A percentile compares a stretch with the other conserved stretches of the same genome.
Evolutionary conservation across 2,888 invertebrate species (phyloP).

Genomic region (Troglohyphantes excavatus): DNA sequence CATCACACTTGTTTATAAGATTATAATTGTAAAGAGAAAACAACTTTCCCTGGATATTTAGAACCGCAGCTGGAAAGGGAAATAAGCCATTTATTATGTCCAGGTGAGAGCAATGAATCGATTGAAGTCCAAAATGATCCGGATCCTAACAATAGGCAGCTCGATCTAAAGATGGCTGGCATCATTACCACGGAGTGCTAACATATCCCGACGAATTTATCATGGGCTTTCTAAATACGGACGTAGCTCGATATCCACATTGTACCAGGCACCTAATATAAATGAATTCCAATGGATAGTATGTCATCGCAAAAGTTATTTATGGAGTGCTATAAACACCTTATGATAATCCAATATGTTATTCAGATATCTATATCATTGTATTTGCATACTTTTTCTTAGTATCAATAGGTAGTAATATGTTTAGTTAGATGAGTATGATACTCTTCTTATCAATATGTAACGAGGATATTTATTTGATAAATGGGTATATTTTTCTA

Average conservation of each 20-base stretch:
- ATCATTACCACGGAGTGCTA: conserved; percentile 1
- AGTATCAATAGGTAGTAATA: too few species aligned
- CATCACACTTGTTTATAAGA: too few species aligned
- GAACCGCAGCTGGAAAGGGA: background rate
- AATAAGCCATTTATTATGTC: background rate
- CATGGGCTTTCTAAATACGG: background rate
- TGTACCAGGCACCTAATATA: background rate
- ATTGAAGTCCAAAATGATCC: background rate
- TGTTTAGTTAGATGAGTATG: too few species aligned
- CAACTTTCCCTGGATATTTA: background rate
- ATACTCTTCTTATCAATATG: too few species aligned
- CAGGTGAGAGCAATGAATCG: background rate
- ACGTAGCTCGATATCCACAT: background rate
- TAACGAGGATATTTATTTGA: too few species aligned
- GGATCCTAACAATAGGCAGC: conserved; percentile 9
- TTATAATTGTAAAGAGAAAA: too few species aligned
- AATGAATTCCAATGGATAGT: background rate
- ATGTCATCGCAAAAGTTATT: conserved; percentile 5
- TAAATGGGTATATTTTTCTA: too few species aligned
- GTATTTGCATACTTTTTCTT: too few species aligned
- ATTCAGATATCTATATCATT: too few species aligned
- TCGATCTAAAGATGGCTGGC: conserved; percentile 5
- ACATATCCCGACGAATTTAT: background rate
- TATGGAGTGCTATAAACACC: background rate
- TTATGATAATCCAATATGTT: background rate